Percentiles rank a stretch among this genome's conserved stretches.
Evolutionary conservation across 1,140 invertebrate species (phyloP).

Genomic region (Magallana gigas): DNA sequence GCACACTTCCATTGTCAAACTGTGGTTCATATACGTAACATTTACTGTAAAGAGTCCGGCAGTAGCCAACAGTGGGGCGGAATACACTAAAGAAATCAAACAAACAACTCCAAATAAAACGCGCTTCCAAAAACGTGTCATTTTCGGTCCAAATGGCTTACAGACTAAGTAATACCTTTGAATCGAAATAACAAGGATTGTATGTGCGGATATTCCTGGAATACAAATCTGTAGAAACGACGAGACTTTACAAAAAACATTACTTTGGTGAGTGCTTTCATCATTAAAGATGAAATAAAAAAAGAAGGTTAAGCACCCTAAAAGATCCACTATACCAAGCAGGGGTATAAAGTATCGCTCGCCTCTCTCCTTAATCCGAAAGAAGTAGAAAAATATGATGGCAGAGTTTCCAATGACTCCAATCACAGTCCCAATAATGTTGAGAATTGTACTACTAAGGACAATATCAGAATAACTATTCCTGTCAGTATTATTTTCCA

Average conservation of each 20-base stretch:
- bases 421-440: background rate
- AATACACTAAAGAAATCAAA: background rate
- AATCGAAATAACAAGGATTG: background rate
- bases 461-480: too few species aligned
- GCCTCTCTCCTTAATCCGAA: background rate
- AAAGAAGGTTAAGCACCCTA: background rate
- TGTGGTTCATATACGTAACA: background rate
- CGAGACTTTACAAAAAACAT: background rate
- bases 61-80: background rate
- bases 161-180: background rate
- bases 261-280: too few species aligned
- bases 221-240: background rate
- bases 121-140: too few species aligned
- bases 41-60: background rate
- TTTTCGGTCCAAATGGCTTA: too few species aligned
- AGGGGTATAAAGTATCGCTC: background rate
- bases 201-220: background rate
- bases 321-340: background rate
- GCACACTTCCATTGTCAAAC: background rate
- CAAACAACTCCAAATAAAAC: background rate
- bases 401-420: background rate
- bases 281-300: background rate
- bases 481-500: too few species aligned
- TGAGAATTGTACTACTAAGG: background rate
- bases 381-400: background rate